Evolutionary conservation across 2,113 vertebrate genomes (phyloP).

Genomic region (Podarcis muralis): DNA sequence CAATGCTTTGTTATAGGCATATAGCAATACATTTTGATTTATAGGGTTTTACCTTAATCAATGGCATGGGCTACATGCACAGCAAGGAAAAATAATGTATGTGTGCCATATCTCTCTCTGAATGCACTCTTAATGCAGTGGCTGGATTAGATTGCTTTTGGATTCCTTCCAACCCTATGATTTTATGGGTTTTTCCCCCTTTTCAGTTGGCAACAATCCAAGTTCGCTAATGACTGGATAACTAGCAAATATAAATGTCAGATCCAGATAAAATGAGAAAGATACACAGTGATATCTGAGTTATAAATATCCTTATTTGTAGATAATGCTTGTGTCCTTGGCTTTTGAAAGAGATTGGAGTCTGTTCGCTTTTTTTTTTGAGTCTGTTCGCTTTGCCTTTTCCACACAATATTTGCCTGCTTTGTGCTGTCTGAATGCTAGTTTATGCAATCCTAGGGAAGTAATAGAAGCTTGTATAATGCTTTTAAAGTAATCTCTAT

Average conservation of each 20-base stretch:
- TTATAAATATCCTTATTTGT: slow-evolving; percentile 6
- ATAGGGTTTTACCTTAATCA: neutral
- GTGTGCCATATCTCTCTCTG: neutral
- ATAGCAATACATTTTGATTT: neutral
- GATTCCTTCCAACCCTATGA: neutral
- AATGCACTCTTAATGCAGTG: neutral
- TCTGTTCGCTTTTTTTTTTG: neutral
- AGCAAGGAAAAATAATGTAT: too few species aligned
- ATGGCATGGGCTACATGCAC: neutral
- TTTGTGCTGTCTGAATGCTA: neutral
- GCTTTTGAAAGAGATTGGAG: neutral
- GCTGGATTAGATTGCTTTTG: neutral
- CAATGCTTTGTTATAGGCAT: neutral
- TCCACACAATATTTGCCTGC: neutral
- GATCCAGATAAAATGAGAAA: neutral
- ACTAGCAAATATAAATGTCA: neutral
- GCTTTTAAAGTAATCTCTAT: neutral
- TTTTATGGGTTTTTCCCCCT: neutral
- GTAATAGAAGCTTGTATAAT: neutral
- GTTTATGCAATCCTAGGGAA: neutral
- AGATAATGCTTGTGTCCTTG: slow-evolving; percentile 4
- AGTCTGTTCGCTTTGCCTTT: neutral
- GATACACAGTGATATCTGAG: neutral
- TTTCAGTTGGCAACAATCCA: neutral
- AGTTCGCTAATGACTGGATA: neutral